Percentiles rank a stretch among this genome's conserved stretches.
phyloP scores from a whole-genome alignment of 2,888 invertebrate genomes.

The Reticulitermes lucifugus region DNA sequence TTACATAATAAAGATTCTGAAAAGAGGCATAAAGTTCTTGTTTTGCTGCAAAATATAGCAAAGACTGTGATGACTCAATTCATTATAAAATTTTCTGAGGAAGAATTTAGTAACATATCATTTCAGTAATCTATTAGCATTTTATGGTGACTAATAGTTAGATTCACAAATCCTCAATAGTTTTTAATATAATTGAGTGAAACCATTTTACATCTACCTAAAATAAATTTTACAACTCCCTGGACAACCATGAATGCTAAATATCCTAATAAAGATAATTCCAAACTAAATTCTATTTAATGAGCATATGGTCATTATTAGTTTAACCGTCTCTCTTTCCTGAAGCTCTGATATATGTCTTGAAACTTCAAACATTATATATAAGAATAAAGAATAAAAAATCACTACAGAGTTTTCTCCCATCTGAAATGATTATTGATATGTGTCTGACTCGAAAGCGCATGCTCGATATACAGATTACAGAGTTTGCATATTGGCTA shows the following conservation, averaged over 20 bases:
- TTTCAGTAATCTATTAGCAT: background rate
- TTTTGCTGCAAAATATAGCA: no score
- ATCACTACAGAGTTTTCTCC: slow-evolving; percentile 30
- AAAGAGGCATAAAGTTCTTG: no score
- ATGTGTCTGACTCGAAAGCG: slow-evolving; percentile 30
- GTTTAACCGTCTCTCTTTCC: background rate
- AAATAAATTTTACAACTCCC: background rate
- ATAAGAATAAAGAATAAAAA: slow-evolving; percentile 26
- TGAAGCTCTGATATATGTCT: slow-evolving; percentile 14
- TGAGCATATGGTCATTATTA: background rate
- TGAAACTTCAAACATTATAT: background rate
- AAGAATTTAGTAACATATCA: background rate
- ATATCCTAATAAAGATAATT: background rate
- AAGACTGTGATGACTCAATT: background rate
- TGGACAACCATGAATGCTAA: background rate
- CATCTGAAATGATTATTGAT: slow-evolving; percentile 35
- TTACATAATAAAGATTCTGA: no score
- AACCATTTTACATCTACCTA: background rate
- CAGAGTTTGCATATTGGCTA: background rate
- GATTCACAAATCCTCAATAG: background rate
- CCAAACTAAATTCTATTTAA: background rate
- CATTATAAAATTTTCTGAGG: background rate
- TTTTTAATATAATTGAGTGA: background rate
- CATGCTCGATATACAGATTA: slow-evolving; percentile 30
- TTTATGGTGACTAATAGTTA: background rate